Percentiles rank a stretch among this genome's conserved stretches.
phyloP scores from a whole-genome alignment of 2,113 vertebrate species.

The Haemorhous mexicanus region DNA sequence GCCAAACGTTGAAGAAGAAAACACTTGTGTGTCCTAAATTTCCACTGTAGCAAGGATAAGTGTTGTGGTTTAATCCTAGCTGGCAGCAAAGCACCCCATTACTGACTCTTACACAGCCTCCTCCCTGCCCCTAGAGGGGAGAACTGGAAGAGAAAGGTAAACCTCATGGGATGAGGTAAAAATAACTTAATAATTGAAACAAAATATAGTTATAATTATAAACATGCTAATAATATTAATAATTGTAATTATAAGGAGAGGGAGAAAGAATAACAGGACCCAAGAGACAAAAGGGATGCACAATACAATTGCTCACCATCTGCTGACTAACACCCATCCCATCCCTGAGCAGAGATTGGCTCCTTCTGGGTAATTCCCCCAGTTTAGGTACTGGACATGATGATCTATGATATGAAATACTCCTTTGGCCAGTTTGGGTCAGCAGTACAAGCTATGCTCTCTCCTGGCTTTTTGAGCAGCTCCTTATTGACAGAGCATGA shows the following conservation, averaged over 20 bases:
- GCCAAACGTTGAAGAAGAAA: not conserved
- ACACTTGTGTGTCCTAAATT: not conserved
- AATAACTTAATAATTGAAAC: not conserved
- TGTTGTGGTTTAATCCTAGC: not conserved
- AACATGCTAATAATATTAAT: not conserved
- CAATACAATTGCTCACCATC: not conserved
- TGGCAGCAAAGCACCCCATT: not conserved
- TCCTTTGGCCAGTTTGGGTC: not conserved
- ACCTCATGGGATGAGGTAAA: not conserved
- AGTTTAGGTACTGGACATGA: not conserved
- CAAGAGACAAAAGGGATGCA: not conserved
- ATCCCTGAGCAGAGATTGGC: not conserved
- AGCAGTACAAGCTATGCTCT: not conserved
- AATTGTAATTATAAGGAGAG: not conserved
- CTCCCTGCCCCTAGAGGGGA: not conserved
- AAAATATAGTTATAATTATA: not conserved
- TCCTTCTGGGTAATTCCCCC: not conserved
- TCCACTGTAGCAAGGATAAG: accelerated
- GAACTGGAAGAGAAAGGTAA: not conserved
- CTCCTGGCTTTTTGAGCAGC: not conserved
- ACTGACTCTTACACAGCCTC: not conserved
- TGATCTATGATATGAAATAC: not conserved
- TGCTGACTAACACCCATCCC: accelerated
- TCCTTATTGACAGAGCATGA: not conserved
- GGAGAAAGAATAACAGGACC: not conserved